Conservation (phyloP, 2,888 invertebrate species). For the Ichneumoninae sp. region DNA sequence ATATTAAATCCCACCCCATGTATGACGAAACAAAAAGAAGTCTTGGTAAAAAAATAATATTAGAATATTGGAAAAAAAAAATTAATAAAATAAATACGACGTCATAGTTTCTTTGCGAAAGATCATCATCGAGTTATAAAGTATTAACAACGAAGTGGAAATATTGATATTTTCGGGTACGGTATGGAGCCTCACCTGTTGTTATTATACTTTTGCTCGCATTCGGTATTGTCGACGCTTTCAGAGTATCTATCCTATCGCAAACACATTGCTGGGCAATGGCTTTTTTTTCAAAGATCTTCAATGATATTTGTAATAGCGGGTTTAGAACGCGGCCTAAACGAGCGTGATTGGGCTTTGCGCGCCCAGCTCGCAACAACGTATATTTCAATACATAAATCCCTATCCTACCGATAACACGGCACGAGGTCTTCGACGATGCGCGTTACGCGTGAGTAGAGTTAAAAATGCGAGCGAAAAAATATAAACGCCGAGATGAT, state of each 20-base stretch:
- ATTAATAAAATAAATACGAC: neutral
- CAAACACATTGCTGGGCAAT: constrained; percentile 70
- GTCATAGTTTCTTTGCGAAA: constrained; percentile 16
- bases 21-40: neutral
- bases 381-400: neutral
- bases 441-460: constrained; percentile 79
- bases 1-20: neutral
- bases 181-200: constrained; percentile 82
- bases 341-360: constrained; percentile 83
- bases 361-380: constrained; percentile 83
- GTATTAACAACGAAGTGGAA: constrained; percentile 48
- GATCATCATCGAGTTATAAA: constrained; percentile 40
- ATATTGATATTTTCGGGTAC: constrained; percentile 65
- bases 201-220: constrained; percentile 79
- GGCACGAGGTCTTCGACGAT: constrained; percentile 77
- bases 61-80: too few species aligned
- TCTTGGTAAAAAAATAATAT: neutral
- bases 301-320: constrained; percentile 72
- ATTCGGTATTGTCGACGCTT: constrained; percentile 80
- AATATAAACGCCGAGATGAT: constrained; percentile 78
- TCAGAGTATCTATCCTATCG: constrained; percentile 72
- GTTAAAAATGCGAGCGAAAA: constrained; percentile 75
- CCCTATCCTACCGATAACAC: constrained; percentile 45
- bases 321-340: constrained; percentile 84
- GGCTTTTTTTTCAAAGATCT: constrained; percentile 68